Conservation (phyloP, 2,113 vertebrate genomes). For the Periophthalmus modestus region DNA sequence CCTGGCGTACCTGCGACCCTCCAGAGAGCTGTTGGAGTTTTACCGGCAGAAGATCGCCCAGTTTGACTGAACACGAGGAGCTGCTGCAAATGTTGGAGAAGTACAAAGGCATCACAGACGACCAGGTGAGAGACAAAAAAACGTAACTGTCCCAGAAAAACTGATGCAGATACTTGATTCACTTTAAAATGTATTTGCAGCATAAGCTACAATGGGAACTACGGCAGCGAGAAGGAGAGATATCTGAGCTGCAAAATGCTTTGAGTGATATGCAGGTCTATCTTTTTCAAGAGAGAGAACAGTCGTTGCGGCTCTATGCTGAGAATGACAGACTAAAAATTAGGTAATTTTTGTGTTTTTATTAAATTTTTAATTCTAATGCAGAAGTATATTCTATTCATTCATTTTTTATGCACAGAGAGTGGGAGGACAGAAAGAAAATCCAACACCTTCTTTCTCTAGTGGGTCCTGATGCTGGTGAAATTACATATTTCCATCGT, state of each 20-base stretch:
- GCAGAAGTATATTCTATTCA: background rate
- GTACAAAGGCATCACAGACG: conserved; percentile 81
- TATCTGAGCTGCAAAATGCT: conserved; percentile 87
- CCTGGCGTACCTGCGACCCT: conserved; percentile 83
- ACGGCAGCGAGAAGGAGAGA: conserved; percentile 86
- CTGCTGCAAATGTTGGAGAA: conserved; percentile 86
- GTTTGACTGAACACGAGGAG: conserved; percentile 91
- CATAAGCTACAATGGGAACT: conserved; percentile 89
- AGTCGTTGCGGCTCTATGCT: conserved; percentile 88
- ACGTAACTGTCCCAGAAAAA: background rate
- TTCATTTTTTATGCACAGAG: conserved; percentile 73
- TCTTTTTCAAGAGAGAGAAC: conserved; percentile 94
- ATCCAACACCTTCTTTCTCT: conserved; percentile 90
- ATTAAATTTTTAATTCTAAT: background rate
- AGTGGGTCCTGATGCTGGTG: conserved; percentile 83
- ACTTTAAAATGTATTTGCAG: conserved; percentile 59
- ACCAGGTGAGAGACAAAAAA: conserved; percentile 78
- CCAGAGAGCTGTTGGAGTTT: conserved; percentile 89
- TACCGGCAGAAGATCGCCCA: conserved; percentile 88
- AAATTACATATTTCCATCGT: conserved; percentile 90
- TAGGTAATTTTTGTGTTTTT: conserved; percentile 78
- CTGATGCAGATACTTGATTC: background rate
- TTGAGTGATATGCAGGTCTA: conserved; percentile 94
- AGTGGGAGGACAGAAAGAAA: conserved; percentile 92
- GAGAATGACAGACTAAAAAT: conserved; percentile 96